phyloP scores from a whole-genome alignment of 2,797 vertebrate genomes.

The Myripristis jacobus region DNA sequence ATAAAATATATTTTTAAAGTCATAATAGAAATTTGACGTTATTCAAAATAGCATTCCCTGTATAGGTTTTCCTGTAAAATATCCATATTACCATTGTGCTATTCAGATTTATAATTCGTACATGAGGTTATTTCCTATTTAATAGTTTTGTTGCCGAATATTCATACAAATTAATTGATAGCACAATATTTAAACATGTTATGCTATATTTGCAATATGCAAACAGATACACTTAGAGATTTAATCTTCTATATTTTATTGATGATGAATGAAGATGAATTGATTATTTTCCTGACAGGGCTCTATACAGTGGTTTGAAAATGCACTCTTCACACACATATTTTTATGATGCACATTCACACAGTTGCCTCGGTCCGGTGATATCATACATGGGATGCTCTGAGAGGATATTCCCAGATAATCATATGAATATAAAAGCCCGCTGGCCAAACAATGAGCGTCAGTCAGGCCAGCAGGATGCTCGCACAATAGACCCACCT shows the following conservation, averaged over 20 bases:
- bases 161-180: too few relatives aligned
- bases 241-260: too few relatives aligned
- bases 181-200: too few relatives aligned
- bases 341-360: not conserved
- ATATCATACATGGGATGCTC: constrained; percentile 37
- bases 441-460: constrained; percentile 84
- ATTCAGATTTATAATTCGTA: too few relatives aligned
- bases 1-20: not conserved
- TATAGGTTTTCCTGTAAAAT: too few relatives aligned
- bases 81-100: too few relatives aligned
- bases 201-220: too few relatives aligned
- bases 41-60: too few relatives aligned
- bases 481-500: constrained; percentile 94
- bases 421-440: constrained; percentile 30
- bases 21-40: not conserved
- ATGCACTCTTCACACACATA: not conserved
- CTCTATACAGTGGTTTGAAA: not conserved
- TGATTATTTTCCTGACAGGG: too few relatives aligned
- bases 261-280: not conserved
- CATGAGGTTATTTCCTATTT: too few relatives aligned
- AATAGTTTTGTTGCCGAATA: too few relatives aligned
- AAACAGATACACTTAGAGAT: too few relatives aligned
- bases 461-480: constrained; percentile 90
- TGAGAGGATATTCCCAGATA: constrained; percentile 72
- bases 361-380: constrained; percentile 4